A percentile compares a stretch with the other conserved stretches of the same genome.
Evolutionary conservation across 2,797 vertebrate species (phyloP).

Genomic region (Xiphorhynchus erythropygius): DNA sequence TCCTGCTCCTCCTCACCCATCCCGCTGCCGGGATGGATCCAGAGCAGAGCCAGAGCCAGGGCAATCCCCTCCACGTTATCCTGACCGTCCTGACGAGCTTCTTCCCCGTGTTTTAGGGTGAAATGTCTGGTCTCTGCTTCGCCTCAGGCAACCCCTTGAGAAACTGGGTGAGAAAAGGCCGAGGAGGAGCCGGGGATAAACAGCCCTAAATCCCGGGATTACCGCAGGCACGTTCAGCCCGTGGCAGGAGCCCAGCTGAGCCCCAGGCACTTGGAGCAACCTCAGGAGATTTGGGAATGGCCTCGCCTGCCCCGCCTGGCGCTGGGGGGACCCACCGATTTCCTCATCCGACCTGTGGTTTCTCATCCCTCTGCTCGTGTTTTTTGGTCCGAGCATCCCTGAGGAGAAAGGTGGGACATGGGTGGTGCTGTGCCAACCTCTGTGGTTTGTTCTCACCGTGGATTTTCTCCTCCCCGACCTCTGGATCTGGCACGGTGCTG

Average conservation of each 20-base stretch:
- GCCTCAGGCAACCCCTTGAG: not conserved
- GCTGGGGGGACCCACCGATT: accelerated
- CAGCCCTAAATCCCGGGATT: not conserved
- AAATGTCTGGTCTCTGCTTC: accelerated
- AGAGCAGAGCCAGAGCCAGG: accelerated
- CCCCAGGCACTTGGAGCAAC: not conserved
- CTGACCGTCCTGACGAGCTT: not conserved
- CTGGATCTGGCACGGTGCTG: accelerated
- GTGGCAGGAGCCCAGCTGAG: accelerated
- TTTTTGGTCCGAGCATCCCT: not conserved
- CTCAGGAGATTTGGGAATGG: not conserved
- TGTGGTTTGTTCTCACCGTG: accelerated
- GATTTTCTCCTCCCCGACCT: not conserved
- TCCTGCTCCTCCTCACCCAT: not conserved
- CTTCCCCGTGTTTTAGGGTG: not conserved
- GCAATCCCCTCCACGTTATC: accelerated
- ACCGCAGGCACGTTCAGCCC: accelerated
- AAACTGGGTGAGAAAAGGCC: not conserved
- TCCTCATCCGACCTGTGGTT: accelerated
- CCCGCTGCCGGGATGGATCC: accelerated
- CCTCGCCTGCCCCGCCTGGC: not conserved
- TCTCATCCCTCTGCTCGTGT: accelerated
- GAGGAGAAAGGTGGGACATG: accelerated
- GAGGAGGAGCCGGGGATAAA: not conserved
- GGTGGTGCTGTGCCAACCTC: accelerated